Evolutionary conservation across 2,797 vertebrate species (phyloP).

Genomic region (Paratrypauchen microcephalus): DNA sequence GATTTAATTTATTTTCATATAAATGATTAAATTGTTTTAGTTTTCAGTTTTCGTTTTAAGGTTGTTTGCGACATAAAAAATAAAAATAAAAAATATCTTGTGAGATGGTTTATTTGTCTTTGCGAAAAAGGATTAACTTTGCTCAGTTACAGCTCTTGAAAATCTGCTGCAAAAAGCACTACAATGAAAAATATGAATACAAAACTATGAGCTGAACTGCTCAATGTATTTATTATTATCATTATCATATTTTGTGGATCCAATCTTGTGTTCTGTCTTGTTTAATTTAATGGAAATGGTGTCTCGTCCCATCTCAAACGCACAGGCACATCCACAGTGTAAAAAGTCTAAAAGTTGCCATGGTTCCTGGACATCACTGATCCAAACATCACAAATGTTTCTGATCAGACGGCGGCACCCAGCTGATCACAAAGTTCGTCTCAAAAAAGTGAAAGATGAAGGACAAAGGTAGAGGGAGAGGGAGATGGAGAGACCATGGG

Average conservation of each 20-base stretch:
- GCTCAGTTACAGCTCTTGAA: no score
- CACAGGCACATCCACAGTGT: neutral
- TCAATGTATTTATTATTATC: no score
- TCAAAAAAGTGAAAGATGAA: constrained; percentile 19
- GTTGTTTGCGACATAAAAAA: no score
- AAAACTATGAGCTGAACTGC: no score
- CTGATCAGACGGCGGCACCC: constrained; percentile 26
- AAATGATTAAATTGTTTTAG: neutral
- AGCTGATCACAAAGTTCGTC: constrained; percentile 22
- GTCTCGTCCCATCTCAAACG: neutral
- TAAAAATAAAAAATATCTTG: no score
- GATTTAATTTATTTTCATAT: neutral
- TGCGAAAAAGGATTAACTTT: no score
- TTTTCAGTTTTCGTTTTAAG: neutral
- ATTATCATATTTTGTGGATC: no score
- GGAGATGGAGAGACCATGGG: neutral
- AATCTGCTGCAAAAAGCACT: no score
- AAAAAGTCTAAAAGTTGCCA: neutral
- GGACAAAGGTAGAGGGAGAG: neutral
- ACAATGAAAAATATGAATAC: no score
- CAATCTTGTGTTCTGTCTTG: no score
- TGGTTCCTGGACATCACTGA: neutral
- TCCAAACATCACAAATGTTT: constrained; percentile 9
- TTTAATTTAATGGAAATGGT: no score
- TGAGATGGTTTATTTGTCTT: no score